Conservation (phyloP, 2,797 vertebrate species). For the Muscicapa striata region DNA sequence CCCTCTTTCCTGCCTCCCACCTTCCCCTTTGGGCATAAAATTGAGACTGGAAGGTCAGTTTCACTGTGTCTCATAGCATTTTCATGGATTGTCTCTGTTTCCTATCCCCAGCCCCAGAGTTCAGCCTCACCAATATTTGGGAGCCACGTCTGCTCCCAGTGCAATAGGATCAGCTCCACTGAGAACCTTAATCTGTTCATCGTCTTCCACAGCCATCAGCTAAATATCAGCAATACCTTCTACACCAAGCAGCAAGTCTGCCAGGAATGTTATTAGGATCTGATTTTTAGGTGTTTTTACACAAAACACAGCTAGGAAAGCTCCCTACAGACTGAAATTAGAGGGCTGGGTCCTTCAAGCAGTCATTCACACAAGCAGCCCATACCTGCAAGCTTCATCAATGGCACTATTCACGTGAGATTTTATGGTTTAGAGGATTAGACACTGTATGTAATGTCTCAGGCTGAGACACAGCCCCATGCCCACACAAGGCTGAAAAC, state of each 20-base stretch:
- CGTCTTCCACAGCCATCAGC: neutral
- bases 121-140: neutral
- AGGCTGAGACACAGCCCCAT: neutral
- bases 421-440: constrained; percentile 54
- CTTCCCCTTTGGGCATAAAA: constrained; percentile 1
- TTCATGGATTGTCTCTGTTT: neutral
- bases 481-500: neutral
- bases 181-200: neutral
- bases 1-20: neutral
- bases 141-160: rapidly evolving
- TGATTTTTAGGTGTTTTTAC: constrained; percentile 53
- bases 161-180: neutral
- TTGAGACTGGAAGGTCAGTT: neutral
- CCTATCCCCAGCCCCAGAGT: neutral
- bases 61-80: neutral
- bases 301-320: constrained; percentile 53
- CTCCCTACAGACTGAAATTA: constrained; percentile 21
- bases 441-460: constrained; percentile 63
- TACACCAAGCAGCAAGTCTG: neutral
- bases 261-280: constrained; percentile 2
- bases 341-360: neutral
- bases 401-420: constrained; percentile 52
- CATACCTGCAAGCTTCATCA: constrained; percentile 37
- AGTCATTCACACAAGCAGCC: neutral
- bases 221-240: constrained; percentile 9